These are phyloP conservation scores for Chionoecetes opilio DNA, from an alignment of 1,140 invertebrate genomes.

Conservation along the genomic window DNA sequence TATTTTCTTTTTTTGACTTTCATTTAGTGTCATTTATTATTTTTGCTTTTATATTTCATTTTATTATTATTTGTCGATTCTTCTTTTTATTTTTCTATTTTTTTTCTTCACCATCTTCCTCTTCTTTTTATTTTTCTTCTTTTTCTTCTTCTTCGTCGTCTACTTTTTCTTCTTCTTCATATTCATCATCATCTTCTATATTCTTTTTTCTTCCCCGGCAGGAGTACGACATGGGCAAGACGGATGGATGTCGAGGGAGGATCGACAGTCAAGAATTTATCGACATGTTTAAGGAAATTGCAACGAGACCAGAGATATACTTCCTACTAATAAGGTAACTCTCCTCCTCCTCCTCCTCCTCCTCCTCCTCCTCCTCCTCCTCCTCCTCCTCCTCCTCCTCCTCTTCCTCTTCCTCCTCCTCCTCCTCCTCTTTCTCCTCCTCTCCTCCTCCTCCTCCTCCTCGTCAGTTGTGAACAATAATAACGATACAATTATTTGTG, in stretches of 20 bases:
- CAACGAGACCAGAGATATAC: conserved; percentile 88
- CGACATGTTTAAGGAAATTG: conserved; percentile 87
- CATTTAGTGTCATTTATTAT: not conserved
- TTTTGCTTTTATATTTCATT: not conserved
- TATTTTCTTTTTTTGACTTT: not conserved
- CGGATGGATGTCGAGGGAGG: conserved; percentile 84
- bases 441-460: not conserved
- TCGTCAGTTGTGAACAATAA: too few relatives aligned
- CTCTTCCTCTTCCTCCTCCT: not conserved
- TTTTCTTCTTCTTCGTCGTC: not conserved
- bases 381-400: conserved; percentile 4
- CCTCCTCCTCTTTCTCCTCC: not conserved
- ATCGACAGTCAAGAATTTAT: conserved; percentile 87
- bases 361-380: conserved; percentile 25
- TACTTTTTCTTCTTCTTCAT: conserved; percentile 79
- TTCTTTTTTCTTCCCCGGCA: conserved; percentile 82
- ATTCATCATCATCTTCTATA: not conserved
- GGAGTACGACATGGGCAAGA: conserved; percentile 85
- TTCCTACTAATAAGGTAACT: conserved; percentile 87
- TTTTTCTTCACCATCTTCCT: not conserved
- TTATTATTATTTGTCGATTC: not conserved
- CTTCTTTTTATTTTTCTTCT: conserved; percentile 78
- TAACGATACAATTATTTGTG: too few relatives aligned
- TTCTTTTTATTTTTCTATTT: not conserved
- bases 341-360: not conserved